Evolutionary conservation across 2,113 vertebrate species (phyloP), one percentile per base, ranked within the genome.

Genomic region (Vulpes ferrilata): DNA sequence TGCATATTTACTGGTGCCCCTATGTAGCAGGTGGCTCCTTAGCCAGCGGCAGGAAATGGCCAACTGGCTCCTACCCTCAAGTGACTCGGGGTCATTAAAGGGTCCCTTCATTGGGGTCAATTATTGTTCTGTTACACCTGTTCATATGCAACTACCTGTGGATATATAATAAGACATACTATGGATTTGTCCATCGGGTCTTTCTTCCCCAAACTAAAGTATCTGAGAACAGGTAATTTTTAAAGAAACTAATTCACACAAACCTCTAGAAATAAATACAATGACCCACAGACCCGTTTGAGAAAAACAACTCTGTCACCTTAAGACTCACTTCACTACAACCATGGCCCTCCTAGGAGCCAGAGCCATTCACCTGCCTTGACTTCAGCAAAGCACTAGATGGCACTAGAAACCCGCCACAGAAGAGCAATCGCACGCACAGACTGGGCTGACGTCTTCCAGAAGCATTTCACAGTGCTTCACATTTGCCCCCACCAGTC

Each of bases 401-500:
- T 98, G 99, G 98, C 98, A 93, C 95, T 97, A 98, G 97, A 83
- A 89, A 92, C 30, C 98, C 93, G 20, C 43, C 0, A 1, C 53
- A 95, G 64, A 59, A 71, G 20, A 35, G 15, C 10, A 16, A 43
- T 51, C 0, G 1, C 4, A 0, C 60, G 2, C 0, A 0, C 23
- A 1, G 0, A 8, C 38, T 15, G 0, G 7, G 25, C 3, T 35
- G 1, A 1, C 0, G 0, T 38, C 10, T 62, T 73, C 51, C 55
- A 55, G 80, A 15, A 55, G 73, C 59, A 0, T n/a, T 78, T 82
- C 84, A 60, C 0, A 5, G 8, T 17, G 19, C 32, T 67, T 81
- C 43, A 32, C 0, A 59, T 51, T 16, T 27, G 23, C 16, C 95
- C 25, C 69, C 59, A 0, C 12, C 6, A 10, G 15, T 71, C 48